Conservation (phyloP, 2,888 invertebrate genomes). For the Ptycholaimellus sp. region DNA sequence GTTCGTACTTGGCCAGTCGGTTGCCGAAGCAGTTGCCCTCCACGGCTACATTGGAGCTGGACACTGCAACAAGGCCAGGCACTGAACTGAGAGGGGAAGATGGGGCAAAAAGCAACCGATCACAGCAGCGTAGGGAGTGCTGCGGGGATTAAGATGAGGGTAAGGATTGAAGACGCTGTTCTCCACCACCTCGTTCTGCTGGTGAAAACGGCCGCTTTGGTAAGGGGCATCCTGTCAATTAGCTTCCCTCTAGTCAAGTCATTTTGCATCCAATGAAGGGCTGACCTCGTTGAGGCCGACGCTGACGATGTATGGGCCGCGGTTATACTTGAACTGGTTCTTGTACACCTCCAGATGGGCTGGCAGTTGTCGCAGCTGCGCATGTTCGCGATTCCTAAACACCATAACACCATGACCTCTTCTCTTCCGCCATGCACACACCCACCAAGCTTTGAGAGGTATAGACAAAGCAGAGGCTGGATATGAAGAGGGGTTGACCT, state of each 20-base stretch:
- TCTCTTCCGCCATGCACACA: no score
- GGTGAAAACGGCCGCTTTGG: slow-evolving; percentile 18
- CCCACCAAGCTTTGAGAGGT: no score
- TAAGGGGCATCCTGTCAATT: slow-evolving; percentile 44
- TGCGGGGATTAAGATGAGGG: slow-evolving; percentile 55
- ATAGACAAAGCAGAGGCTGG: no score
- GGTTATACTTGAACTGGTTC: slow-evolving; percentile 66
- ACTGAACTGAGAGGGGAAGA: neutral
- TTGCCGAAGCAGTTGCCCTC: slow-evolving; percentile 61
- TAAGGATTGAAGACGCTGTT: slow-evolving; percentile 68
- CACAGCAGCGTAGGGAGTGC: slow-evolving; percentile 68
- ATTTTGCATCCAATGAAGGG: no score
- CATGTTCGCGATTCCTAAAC: no score
- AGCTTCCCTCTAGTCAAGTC: slow-evolving; percentile 38
- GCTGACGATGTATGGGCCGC: slow-evolving; percentile 17
- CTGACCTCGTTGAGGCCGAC: slow-evolving; percentile 22
- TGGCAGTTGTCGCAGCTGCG: slow-evolving; percentile 52
- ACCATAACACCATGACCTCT: no score
- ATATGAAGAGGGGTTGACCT: no score
- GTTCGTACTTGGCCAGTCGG: slow-evolving; percentile 65
- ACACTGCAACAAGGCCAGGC: neutral
- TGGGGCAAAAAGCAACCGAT: slow-evolving; percentile 36
- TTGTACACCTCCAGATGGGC: slow-evolving; percentile 48
- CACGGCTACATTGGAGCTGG: slow-evolving; percentile 54
- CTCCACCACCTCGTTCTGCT: slow-evolving; percentile 30